phyloP scores from a whole-genome alignment of 2,888 invertebrate species.

The Scelioninae gen. 1 region DNA sequence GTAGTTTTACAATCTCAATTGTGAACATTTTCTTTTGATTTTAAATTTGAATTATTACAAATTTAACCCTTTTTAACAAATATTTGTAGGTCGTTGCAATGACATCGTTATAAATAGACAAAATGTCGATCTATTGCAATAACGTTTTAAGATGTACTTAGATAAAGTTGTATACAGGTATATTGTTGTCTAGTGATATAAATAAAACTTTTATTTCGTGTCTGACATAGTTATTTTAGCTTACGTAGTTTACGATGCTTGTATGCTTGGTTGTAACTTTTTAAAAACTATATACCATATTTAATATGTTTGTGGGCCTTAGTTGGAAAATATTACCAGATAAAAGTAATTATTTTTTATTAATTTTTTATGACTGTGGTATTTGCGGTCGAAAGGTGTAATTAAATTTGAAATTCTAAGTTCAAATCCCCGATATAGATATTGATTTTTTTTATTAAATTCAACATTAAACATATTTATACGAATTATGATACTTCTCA shows the following conservation, averaged over 20 bases:
- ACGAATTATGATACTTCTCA: no score
- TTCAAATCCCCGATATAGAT: no score
- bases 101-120: slow-evolving; percentile 18
- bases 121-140: slow-evolving; percentile 33
- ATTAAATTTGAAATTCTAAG: no score
- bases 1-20: not conserved
- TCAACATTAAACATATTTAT: no score
- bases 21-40: not conserved
- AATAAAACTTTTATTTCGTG: slow-evolving; percentile 32
- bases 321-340: no score
- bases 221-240: slow-evolving; percentile 20
- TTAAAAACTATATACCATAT: no score
- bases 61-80: not conserved
- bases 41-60: not conserved
- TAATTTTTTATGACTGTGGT: no score
- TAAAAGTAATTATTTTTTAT: no score
- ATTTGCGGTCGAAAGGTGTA: no score
- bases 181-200: slow-evolving; percentile 16
- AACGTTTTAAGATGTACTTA: slow-evolving; percentile 25
- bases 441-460: no score
- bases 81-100: slow-evolving; percentile 15
- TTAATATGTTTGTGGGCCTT: no score
- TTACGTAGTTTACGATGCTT: not conserved
- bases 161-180: slow-evolving; percentile 23
- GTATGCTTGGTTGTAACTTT: no score